Evolutionary conservation across 2,797 vertebrate genomes (phyloP), one percentile per base, ranked within the genome.

Genomic region (Syngnathus acus): DNA sequence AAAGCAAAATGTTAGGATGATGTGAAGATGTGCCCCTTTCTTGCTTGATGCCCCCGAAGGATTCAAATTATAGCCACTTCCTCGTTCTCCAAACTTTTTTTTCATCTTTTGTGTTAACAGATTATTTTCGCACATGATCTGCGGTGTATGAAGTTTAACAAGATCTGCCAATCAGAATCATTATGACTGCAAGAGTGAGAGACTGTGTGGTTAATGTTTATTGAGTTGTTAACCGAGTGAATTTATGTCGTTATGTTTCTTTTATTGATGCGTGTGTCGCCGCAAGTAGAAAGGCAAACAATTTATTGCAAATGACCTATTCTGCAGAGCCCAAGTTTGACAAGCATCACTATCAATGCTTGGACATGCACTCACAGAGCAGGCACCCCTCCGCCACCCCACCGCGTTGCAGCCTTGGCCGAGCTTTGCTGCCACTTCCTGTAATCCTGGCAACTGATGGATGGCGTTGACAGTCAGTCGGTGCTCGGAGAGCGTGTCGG

Each of bases 371-470:
- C 10, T 19, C 59, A 42, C 17, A 11, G 58, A 72, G 69, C 60
- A 64, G 45, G 48, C 65, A 69, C 37, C 65, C 26, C 38, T 67
- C 43, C 65, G 62, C 57, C 57, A 21, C 55, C n/a, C n/a, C n/a
- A n/a, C n/a, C 62, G 64, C 67, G 67, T 68, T 68, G 79, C 63
- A 73, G 70, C 64, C 74, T 70, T 68, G 13, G 43, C 48, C 50
- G 60, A 65, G 64, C 50, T 8, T 38, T 26, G 43, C 66, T 66
- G 66, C 65, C 64, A 64, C 48, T 50, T 69, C 65, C 50, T 71
- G 67, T 77, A 75, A 80, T 81, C 71, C 54, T 67, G 77, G 65
- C 64, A 59, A 37, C 38, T 86, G 86, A 89, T 78, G 48, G 76
- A 88, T 84, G 77, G 67, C 68, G 55, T 37, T 58, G 74, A 75